phyloP scores from a whole-genome alignment of 2,113 vertebrate genomes.

The Edolisoma coerulescens region DNA sequence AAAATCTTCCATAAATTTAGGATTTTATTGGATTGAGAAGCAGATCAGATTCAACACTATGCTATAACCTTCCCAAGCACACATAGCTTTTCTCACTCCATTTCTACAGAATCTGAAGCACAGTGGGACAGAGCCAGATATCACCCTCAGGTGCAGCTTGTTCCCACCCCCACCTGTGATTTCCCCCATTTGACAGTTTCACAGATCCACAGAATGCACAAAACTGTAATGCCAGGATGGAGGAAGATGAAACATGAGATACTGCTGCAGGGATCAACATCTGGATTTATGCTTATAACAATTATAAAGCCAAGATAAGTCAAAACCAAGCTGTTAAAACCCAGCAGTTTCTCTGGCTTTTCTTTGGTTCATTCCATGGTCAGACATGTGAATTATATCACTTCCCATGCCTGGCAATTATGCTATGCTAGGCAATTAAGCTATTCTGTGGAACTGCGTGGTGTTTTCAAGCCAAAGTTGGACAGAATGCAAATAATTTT shows the following conservation, averaged over 20 bases:
- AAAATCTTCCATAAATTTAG: neutral
- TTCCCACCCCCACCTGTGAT: neutral
- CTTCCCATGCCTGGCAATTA: neutral
- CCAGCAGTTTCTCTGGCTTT: neutral
- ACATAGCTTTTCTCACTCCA: neutral
- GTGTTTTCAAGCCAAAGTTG: slow-evolving; percentile 20
- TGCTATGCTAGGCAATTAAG: neutral
- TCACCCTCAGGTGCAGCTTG: rapidly evolving
- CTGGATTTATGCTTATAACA: neutral
- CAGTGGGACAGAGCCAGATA: neutral
- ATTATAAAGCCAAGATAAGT: neutral
- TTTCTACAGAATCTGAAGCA: neutral
- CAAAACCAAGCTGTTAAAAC: neutral
- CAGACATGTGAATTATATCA: slow-evolving; percentile 28
- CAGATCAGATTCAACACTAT: neutral
- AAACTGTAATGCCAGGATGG: rapidly evolving
- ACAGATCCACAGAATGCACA: neutral
- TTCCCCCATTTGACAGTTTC: neutral
- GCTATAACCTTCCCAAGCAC: neutral
- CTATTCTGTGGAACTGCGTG: neutral
- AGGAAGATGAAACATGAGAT: neutral
- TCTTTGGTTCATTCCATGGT: slow-evolving; percentile 1
- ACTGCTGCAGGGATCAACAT: neutral
- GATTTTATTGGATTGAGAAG: neutral
- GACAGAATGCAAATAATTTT: slow-evolving; percentile 53